phyloP scores from a whole-genome alignment of 2,113 vertebrate genomes.

The Colaptes auratus region DNA sequence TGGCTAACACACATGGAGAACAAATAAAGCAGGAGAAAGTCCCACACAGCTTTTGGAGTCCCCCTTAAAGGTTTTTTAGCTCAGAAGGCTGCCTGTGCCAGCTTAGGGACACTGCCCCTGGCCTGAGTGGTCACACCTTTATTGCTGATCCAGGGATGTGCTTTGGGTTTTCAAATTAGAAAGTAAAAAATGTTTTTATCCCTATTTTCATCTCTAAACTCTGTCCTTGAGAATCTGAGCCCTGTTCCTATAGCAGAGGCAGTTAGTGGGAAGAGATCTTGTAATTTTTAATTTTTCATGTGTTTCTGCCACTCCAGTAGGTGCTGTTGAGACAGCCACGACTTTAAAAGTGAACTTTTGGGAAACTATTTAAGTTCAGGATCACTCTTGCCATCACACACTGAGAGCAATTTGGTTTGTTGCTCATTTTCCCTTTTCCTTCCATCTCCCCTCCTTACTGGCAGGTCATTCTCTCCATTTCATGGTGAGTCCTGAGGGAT shows the following conservation, averaged over 20 bases:
- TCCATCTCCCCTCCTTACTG: not conserved
- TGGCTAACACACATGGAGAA: not conserved
- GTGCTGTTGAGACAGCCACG: not conserved
- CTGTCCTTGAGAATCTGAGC: not conserved
- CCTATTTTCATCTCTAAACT: rapidly evolving
- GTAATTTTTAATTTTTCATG: not conserved
- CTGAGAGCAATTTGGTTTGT: not conserved
- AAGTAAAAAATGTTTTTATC: not conserved
- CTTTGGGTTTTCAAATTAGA: not conserved
- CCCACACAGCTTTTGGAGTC: not conserved
- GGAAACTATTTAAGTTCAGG: not conserved
- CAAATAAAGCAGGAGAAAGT: not conserved
- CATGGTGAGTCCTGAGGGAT: not conserved
- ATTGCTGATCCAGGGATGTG: rapidly evolving
- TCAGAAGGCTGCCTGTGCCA: not conserved
- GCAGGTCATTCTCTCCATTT: slow-evolving; percentile 35
- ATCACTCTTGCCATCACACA: rapidly evolving
- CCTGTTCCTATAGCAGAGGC: not conserved
- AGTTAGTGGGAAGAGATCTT: not conserved
- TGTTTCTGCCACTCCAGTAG: not conserved
- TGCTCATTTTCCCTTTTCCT: not conserved
- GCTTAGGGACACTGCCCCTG: not conserved
- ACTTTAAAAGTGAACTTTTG: not conserved
- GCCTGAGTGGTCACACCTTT: rapidly evolving
- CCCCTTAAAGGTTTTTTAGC: not conserved